phyloP scores from a whole-genome alignment of 2,113 vertebrate species.

The Myotis yumanensis region DNA sequence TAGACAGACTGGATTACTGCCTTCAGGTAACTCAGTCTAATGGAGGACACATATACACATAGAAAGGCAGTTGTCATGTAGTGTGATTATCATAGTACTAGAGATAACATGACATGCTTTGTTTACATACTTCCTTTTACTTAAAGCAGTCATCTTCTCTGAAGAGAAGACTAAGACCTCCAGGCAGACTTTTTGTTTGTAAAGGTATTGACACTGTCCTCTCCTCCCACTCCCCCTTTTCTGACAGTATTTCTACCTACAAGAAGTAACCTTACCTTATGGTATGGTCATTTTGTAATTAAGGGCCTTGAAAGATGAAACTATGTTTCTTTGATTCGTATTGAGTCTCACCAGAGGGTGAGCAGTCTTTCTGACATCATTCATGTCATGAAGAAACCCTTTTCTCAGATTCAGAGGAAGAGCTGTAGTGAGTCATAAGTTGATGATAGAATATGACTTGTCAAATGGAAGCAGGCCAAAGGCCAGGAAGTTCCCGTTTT shows the following conservation, averaged over 20 bases:
- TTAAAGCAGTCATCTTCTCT: background rate
- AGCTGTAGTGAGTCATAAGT: background rate
- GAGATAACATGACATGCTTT: background rate
- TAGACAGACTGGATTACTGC: background rate
- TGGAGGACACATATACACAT: background rate
- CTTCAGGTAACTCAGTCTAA: background rate
- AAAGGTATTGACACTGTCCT: background rate
- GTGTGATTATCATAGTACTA: background rate
- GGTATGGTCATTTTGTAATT: background rate
- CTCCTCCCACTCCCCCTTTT: background rate
- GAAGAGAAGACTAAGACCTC: background rate
- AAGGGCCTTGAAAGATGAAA: background rate
- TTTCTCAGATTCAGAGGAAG: background rate
- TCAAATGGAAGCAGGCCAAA: background rate
- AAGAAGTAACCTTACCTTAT: background rate
- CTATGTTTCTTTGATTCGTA: background rate
- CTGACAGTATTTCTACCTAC: background rate
- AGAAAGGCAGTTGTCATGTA: background rate
- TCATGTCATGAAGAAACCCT: background rate
- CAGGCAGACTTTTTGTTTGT: background rate
- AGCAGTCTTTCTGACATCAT: background rate
- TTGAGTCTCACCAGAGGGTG: background rate
- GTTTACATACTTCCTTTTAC: background rate
- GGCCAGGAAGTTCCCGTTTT: background rate
- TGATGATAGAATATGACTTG: background rate